A percentile compares a stretch with the other conserved stretches of the same genome.
phyloP scores from a whole-genome alignment of 2,888 invertebrate species.

The Lasioglossum leucozonium region DNA sequence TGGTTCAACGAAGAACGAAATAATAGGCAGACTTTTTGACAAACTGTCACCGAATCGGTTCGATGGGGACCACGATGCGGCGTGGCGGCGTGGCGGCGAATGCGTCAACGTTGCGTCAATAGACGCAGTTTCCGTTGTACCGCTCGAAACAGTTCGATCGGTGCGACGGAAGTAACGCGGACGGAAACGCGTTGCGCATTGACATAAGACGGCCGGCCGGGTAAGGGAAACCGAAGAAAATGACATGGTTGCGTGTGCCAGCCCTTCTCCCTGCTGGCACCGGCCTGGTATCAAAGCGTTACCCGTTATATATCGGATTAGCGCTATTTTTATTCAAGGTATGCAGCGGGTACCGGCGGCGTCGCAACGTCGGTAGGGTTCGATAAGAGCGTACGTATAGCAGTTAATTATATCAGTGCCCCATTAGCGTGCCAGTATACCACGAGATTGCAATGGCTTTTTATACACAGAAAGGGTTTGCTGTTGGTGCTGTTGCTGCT shows the following conservation, averaged over 20 bases:
- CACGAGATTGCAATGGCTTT: slow-evolving; percentile 75
- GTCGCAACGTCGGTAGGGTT: slow-evolving; percentile 55
- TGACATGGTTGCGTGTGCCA: slow-evolving; percentile 61
- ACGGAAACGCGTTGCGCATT: slow-evolving; percentile 57
- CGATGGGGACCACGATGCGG: background rate
- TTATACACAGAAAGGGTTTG: slow-evolving; percentile 67
- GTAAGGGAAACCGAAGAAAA: slow-evolving; percentile 61
- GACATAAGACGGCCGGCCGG: slow-evolving; percentile 47
- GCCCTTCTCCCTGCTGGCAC: background rate
- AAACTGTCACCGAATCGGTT: background rate
- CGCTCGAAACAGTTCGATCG: slow-evolving; percentile 5
- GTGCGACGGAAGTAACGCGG: slow-evolving; percentile 1
- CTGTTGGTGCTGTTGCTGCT: slow-evolving; percentile 49
- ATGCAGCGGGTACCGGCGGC: slow-evolving; percentile 49
- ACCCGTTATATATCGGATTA: slow-evolving; percentile 56
- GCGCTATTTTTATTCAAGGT: slow-evolving; percentile 73
- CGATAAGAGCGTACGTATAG: slow-evolving; percentile 74
- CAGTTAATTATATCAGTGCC: slow-evolving; percentile 78
- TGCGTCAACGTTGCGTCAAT: slow-evolving; percentile 10
- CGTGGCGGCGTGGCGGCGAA: background rate
- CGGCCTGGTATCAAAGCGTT: slow-evolving; percentile 47
- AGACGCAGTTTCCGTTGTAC: slow-evolving; percentile 7
- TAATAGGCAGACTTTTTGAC: background rate
- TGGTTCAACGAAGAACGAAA: too few relatives aligned
- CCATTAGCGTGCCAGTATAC: slow-evolving; percentile 76